Base-by-base conservation (phyloP, 2,888 invertebrate species). In the Spodoptera littoralis region DNA sequence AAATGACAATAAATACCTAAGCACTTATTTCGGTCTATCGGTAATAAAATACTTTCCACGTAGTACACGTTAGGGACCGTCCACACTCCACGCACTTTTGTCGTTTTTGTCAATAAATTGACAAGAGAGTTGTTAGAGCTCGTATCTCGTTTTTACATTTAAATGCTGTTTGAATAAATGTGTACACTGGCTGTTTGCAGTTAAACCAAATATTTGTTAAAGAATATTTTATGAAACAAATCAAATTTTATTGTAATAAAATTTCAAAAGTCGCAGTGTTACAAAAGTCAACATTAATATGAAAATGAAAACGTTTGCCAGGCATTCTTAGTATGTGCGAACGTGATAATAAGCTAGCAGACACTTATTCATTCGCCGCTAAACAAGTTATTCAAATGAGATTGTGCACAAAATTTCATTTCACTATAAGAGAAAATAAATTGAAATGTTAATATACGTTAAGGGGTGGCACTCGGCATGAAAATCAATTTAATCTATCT, bases 341-440 rank as follows among this genome's bases (percentile, higher is more conserved):
- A 65, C 30, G 60, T 63, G 59, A 60, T 72, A 69, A 75, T 75
- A 75, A 75, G 69, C 72, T 48, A 63, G 49, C 72, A 75, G 72
- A 50, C 76, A 75, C 60, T 77, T 70, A 75, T 75, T 76, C 77
- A 77, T 79, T 69, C 72, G 52, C 68, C 56, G 73, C 67, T 75
- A 73, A 80, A 76, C 73, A 79, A 79, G 69, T 82, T 79, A 79
- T 80, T 82, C 66, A 80, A 78, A 83, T 78, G 74, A 80, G 73
- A 71, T 74, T 73, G 66, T 69, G 71, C 70, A 72, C 73, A 69
- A 73, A 77, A 79, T 78, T 77, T 70, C 53, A 70, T 74, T 77
- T 75, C 60, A 75, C 71, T 69, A 60, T 66, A 74, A 49, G 54
- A 63, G 74, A 75, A 76, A 78, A 78, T 77, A 79, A 79, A 82